Evolutionary conservation across 1,140 invertebrate genomes (phyloP).

Genomic region (Drosophila novamexicana): DNA sequence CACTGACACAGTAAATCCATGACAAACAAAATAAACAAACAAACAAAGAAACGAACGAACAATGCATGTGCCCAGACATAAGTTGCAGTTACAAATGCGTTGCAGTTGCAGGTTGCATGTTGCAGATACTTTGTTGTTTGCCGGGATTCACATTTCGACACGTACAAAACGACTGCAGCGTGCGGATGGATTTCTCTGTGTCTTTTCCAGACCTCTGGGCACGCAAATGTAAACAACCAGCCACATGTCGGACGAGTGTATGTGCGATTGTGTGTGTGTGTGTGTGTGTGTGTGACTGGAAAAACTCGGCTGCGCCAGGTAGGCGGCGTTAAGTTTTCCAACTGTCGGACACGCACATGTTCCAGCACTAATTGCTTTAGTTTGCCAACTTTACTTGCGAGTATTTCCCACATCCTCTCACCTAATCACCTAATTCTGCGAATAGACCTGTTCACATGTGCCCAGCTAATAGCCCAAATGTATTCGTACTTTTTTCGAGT

Average conservation of each 20-base stretch:
- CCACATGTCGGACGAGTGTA: conserved; percentile 20
- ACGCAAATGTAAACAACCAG: conserved; percentile 47
- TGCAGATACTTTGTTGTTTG: conserved; percentile 44
- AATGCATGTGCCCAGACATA: conserved; percentile 31
- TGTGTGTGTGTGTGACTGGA: conserved; percentile 20
- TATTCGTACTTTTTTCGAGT: background rate
- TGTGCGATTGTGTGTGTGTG: background rate
- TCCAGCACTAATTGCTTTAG: conserved; percentile 38
- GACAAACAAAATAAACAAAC: background rate
- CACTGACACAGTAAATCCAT: conserved; percentile 38
- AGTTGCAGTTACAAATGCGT: conserved; percentile 39
- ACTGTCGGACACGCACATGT: conserved; percentile 12
- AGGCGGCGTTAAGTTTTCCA: conserved; percentile 21
- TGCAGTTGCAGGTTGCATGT: conserved; percentile 25
- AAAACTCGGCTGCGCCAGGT: conserved; percentile 40
- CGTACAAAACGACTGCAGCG: conserved; percentile 35
- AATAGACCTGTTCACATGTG: conserved; percentile 13
- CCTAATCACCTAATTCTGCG: conserved; percentile 21
- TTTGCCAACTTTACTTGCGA: conserved; percentile 27
- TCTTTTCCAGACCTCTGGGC: conserved; percentile 29
- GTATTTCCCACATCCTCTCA: conserved; percentile 10
- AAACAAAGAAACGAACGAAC: conserved; percentile 13
- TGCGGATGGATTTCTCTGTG: conserved; percentile 21
- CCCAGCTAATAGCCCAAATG: background rate
- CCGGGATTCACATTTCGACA: conserved; percentile 47